Conservation (phyloP, 2,888 invertebrate genomes). For the Harmothoe impar region DNA sequence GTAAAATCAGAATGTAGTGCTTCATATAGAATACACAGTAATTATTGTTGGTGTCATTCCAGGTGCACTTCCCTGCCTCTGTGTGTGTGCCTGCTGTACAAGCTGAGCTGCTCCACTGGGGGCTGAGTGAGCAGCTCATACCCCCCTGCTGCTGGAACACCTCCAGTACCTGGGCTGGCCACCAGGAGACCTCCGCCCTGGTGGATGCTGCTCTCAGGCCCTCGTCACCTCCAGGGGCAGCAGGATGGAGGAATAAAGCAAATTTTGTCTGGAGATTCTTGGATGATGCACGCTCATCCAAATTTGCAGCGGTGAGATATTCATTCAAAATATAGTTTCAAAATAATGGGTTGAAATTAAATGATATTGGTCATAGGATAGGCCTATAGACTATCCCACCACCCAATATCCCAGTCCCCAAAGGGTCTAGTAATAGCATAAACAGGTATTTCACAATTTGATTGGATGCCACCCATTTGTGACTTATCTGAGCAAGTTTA, state of each 20-base stretch:
- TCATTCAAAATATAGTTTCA: no score
- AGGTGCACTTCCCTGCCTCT: conserved; percentile 73
- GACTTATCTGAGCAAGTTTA: no score
- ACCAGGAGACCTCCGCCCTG: not conserved
- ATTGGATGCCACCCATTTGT: no score
- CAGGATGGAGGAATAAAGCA: not conserved
- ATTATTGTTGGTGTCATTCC: no score
- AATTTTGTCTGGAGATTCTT: not conserved
- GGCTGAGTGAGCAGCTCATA: conserved; percentile 70
- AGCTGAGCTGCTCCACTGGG: conserved; percentile 74
- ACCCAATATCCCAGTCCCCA: no score
- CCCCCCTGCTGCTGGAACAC: conserved; percentile 73
- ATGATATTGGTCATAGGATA: no score
- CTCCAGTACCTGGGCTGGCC: not conserved
- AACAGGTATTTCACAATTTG: no score
- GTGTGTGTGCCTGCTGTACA: conserved; percentile 71
- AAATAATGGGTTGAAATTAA: no score
- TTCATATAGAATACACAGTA: no score
- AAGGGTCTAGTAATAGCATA: no score
- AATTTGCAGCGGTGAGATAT: not conserved
- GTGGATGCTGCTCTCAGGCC: not conserved
- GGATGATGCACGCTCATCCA: not conserved
- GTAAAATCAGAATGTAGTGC: no score
- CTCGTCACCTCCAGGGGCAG: not conserved
- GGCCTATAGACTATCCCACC: no score